Conservation (phyloP, 2,888 invertebrate species). For the Itoplectis maculator region DNA sequence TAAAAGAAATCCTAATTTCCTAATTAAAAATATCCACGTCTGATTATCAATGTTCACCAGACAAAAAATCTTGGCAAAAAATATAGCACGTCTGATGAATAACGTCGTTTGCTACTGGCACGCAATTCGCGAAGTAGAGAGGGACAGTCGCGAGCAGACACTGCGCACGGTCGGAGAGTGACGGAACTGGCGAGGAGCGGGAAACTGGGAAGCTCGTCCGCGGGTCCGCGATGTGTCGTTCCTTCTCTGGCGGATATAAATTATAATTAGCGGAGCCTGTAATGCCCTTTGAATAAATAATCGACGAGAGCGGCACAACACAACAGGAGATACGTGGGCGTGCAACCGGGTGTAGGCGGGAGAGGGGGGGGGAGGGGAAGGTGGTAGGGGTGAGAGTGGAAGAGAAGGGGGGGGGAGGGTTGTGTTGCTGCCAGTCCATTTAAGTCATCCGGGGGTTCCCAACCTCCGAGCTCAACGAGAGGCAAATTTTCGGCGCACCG, state of each 20-base stretch:
- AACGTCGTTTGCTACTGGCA: background rate
- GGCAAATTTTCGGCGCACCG: constrained; percentile 4
- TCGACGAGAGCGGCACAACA: constrained; percentile 75
- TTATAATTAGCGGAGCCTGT: constrained; percentile 82
- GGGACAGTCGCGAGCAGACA: constrained; percentile 1
- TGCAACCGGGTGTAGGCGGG: background rate
- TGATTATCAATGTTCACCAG: background rate
- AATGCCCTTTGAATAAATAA: constrained; percentile 83
- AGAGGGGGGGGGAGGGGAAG: background rate
- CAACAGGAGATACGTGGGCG: constrained; percentile 41
- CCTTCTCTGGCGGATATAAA: constrained; percentile 81
- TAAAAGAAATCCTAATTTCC: too few relatives aligned
- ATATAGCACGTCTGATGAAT: background rate
- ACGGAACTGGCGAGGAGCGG: constrained; percentile 15
- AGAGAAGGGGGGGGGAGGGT: constrained; percentile 1
- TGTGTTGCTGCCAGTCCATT: constrained; percentile 62
- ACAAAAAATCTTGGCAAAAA: background rate
- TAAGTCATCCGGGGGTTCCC: constrained; percentile 60
- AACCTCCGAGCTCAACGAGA: constrained; percentile 30
- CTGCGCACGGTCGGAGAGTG: background rate
- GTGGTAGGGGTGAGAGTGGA: too few relatives aligned
- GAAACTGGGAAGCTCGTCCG: constrained; percentile 22
- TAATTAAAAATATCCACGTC: too few relatives aligned
- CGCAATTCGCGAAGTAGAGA: background rate
- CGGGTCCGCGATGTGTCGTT: constrained; percentile 76